A percentile compares a stretch with the other conserved stretches of the same genome.
Conservation (phyloP, 1,140 invertebrate genomes). For the Matsumurasca onukii region DNA sequence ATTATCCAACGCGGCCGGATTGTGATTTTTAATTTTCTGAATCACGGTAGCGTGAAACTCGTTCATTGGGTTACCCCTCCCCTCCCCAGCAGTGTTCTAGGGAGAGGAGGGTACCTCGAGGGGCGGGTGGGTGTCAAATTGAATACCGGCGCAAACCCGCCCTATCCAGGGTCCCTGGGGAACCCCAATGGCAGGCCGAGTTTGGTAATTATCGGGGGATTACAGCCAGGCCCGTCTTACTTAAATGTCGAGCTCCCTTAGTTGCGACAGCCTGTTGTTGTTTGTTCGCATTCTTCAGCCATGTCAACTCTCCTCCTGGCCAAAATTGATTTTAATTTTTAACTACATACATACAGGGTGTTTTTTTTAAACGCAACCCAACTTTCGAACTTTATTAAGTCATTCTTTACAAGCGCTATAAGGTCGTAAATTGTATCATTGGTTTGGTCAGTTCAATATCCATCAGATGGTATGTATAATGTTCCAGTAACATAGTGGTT, state of each 20-base stretch:
- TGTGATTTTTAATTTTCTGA: constrained; percentile 29
- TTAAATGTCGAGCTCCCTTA: constrained; percentile 10
- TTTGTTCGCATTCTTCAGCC: not conserved
- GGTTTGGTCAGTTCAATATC: not conserved
- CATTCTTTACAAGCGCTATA: too few relatives aligned
- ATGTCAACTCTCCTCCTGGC: not conserved
- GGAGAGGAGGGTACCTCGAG: too few relatives aligned
- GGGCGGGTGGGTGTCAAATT: constrained; percentile 24
- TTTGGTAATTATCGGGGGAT: constrained; percentile 14
- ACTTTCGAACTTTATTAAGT: too few relatives aligned
- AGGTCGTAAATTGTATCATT: not conserved
- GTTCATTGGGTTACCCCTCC: constrained; percentile 17
- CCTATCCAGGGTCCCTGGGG: not conserved
- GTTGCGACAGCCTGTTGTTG: not conserved
- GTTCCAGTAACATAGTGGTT: not conserved
- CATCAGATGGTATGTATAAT: not conserved
- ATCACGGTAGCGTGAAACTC: constrained; percentile 28
- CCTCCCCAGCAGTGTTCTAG: not conserved
- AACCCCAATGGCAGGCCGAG: not conserved
- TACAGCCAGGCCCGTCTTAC: not conserved
- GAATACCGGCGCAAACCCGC: constrained; percentile 16
- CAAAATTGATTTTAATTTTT: not conserved
- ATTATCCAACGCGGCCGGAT: constrained; percentile 3
- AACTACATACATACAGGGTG: not conserved
- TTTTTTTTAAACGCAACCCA: too few relatives aligned